Evolutionary conservation across 2,113 vertebrate species (phyloP).

Genomic region (Bucco capensis): DNA sequence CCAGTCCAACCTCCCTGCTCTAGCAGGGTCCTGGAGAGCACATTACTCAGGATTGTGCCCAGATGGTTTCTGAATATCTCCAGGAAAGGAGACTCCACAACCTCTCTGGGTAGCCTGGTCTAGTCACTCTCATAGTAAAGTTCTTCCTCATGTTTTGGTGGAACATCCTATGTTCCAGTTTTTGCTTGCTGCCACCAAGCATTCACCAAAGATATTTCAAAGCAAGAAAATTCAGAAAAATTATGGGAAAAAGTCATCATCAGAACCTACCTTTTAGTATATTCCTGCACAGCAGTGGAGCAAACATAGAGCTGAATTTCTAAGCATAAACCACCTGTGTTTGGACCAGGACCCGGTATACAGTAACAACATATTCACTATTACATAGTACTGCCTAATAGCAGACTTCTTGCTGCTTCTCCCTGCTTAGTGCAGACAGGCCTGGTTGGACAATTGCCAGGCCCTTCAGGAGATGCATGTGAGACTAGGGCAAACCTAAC

Average conservation of each 20-base stretch:
- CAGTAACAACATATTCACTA: neutral
- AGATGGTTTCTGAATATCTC: too few species aligned
- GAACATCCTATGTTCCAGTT: too few species aligned
- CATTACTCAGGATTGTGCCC: too few species aligned
- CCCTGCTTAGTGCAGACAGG: neutral
- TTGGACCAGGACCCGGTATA: fast-evolving
- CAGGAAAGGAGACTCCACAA: too few species aligned
- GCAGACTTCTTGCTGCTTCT: neutral
- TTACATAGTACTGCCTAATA: neutral
- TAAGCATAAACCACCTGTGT: neutral
- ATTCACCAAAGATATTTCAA: neutral
- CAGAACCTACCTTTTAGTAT: neutral
- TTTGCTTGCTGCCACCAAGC: too few species aligned
- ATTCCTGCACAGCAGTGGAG: neutral
- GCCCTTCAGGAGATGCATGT: neutral
- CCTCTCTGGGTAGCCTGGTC: too few species aligned
- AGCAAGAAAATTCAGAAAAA: neutral
- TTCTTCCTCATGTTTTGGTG: too few species aligned
- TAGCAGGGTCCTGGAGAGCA: too few species aligned
- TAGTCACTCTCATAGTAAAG: too few species aligned
- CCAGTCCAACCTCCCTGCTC: too few species aligned
- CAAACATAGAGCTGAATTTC: neutral
- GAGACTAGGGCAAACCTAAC: neutral
- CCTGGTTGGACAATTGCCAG: neutral
- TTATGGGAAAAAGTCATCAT: neutral